A percentile compares a stretch with the other conserved stretches of the same genome.
These are phyloP conservation scores for Halictus rubicundus DNA, from an alignment of 1,140 invertebrate genomes.

Conservation along the genomic window DNA sequence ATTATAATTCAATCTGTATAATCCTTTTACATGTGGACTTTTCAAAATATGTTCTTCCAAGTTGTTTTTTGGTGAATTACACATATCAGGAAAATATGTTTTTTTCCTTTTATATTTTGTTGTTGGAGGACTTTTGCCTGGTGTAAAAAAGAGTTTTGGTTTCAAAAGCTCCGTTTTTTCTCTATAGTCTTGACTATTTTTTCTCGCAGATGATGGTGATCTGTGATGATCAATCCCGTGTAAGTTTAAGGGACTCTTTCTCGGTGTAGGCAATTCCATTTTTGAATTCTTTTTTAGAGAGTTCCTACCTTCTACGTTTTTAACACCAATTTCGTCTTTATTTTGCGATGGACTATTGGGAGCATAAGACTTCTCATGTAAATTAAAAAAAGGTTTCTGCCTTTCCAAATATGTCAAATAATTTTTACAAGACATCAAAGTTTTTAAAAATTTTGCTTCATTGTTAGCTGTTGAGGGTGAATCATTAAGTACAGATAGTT, in stretches of 20 bases:
- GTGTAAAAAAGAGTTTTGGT: constrained; percentile 50
- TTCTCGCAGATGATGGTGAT: constrained; percentile 4
- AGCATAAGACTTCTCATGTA: constrained; percentile 27
- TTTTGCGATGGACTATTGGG: constrained; percentile 8
- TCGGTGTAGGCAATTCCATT: not conserved
- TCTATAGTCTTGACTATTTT: not conserved
- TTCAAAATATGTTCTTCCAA: constrained; percentile 12
- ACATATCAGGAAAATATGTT: constrained; percentile 47
- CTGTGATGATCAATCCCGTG: constrained; percentile 2
- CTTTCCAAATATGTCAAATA: constrained; percentile 61
- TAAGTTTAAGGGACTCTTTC: not conserved
- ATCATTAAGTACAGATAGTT: constrained; percentile 24
- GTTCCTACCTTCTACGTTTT: not conserved
- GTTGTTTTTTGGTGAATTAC: not conserved
- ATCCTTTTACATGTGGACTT: constrained; percentile 25
- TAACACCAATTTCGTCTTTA: not conserved
- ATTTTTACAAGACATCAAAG: constrained; percentile 57
- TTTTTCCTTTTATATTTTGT: constrained; percentile 37
- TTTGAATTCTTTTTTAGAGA: not conserved
- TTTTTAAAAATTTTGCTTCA: constrained; percentile 59
- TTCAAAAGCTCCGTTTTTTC: not conserved
- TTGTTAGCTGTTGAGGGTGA: constrained; percentile 24
- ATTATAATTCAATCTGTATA: constrained; percentile 44
- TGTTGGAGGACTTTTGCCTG: constrained; percentile 43
- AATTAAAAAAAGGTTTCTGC: constrained; percentile 53